Conservation (phyloP, 2,888 invertebrate species). For the Lepeophtheirus nordmannii region DNA sequence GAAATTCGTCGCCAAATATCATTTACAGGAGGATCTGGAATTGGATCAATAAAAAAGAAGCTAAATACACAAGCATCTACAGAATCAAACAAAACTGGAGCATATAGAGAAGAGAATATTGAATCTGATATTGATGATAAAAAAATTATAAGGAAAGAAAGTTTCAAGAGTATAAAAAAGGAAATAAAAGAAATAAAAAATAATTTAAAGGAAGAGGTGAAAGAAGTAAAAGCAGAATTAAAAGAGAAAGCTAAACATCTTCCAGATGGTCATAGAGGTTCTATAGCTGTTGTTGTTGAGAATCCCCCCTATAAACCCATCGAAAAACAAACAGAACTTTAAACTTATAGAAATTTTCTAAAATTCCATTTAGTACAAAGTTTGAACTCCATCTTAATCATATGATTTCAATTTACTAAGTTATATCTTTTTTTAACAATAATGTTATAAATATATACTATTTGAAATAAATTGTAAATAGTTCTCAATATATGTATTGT, state of each 20-base stretch:
- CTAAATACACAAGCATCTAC: background rate
- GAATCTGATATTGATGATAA: background rate
- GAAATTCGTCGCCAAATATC: constrained; percentile 11
- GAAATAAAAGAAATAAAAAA: background rate
- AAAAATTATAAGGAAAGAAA: background rate
- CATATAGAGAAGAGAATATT: too few species aligned
- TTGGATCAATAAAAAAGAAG: constrained; percentile 10
- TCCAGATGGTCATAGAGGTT: constrained; percentile 20
- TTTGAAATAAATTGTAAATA: too few species aligned
- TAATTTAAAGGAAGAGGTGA: constrained; percentile 5
- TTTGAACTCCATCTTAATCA: too few species aligned
- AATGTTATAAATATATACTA: too few species aligned
- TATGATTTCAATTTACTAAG: too few species aligned
- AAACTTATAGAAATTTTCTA: too few species aligned
- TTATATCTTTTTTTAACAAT: too few species aligned
- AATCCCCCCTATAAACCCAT: background rate
- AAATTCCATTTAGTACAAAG: too few species aligned
- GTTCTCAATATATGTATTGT: too few species aligned
- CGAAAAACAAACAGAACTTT: constrained; percentile 25
- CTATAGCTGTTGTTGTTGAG: constrained; percentile 1
- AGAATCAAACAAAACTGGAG: background rate
- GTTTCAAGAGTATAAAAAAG: background rate
- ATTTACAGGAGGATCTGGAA: constrained; percentile 6
- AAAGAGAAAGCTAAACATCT: constrained; percentile 9
- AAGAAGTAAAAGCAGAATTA: constrained; percentile 19